phyloP scores from a whole-genome alignment of 1,140 invertebrate genomes.

The Drosophila nebulosa region DNA sequence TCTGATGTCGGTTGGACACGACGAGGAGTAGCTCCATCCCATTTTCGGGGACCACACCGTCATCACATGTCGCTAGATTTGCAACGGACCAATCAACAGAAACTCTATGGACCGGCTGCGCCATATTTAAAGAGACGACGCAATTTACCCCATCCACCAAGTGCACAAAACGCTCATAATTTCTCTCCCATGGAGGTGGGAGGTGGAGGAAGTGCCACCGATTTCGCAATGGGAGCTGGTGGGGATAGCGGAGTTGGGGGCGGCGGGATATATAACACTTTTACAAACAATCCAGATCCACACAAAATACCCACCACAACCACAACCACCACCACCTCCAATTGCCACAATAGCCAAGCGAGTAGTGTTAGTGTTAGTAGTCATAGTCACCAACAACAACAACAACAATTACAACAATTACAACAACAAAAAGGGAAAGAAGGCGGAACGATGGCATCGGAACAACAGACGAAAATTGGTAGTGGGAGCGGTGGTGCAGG shows the following conservation, averaged over 20 bases:
- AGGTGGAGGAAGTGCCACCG: constrained; percentile 36
- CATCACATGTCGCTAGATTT: constrained; percentile 74
- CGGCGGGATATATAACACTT: constrained; percentile 54
- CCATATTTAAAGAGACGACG: constrained; percentile 70
- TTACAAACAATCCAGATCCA: constrained; percentile 27
- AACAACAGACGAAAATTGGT: constrained; percentile 79
- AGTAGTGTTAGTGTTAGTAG: constrained; percentile 71
- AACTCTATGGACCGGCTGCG: constrained; percentile 67
- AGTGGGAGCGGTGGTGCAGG: constrained; percentile 76
- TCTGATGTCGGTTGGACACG: constrained; percentile 81
- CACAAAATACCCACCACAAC: constrained; percentile 46
- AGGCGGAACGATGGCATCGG: constrained; percentile 75
- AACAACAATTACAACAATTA: constrained; percentile 44
- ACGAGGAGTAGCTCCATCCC: constrained; percentile 67
- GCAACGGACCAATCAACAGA: constrained; percentile 74
- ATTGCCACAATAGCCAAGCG: constrained; percentile 46
- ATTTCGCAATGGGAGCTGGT: constrained; percentile 7
- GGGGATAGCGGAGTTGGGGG: constrained; percentile 20
- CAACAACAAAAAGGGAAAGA: constrained; percentile 77
- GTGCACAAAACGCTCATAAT: constrained; percentile 77
- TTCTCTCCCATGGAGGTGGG: constrained; percentile 70
- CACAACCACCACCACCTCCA: constrained; percentile 51
- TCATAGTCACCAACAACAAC: constrained; percentile 50
- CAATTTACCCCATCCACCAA: constrained; percentile 76
- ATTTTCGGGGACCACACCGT: constrained; percentile 59